Evolutionary conservation across 1,140 invertebrate species (phyloP).

Genomic region (Drosophila suzukii): DNA sequence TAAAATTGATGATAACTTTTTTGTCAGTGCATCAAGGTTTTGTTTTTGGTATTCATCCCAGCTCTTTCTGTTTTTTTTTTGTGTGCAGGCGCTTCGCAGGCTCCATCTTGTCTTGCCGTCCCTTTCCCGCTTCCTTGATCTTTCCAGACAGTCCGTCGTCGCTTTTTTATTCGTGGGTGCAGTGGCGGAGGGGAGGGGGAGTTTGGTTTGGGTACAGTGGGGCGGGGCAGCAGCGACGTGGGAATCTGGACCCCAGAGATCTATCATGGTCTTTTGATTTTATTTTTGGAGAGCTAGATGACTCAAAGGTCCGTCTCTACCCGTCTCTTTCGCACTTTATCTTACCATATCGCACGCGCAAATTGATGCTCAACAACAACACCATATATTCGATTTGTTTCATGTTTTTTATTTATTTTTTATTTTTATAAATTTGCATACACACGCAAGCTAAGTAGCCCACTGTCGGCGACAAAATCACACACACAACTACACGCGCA

Average conservation of each 20-base stretch:
- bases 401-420: conserved; percentile 39
- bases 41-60: not conserved
- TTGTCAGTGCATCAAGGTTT: not conserved
- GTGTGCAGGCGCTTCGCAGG: conserved; percentile 41
- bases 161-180: conserved; percentile 8
- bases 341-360: conserved; percentile 18
- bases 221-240: conserved; percentile 28
- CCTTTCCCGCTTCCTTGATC: conserved; percentile 26
- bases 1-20: not conserved
- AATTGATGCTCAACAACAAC: conserved; percentile 47
- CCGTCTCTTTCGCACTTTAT: conserved; percentile 1
- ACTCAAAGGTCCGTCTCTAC: conserved; percentile 56
- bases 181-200: not conserved
- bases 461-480: conserved; percentile 31
- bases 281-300: conserved; percentile 45
- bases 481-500: conserved; percentile 6
- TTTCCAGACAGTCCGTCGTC: conserved; percentile 42
- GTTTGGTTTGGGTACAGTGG: conserved; percentile 7
- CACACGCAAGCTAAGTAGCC: conserved; percentile 61
- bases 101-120: conserved; percentile 36
- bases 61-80: conserved; percentile 1
- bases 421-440: conserved; percentile 78
- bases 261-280: conserved; percentile 22
- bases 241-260: conserved; percentile 37
- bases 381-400: conserved; percentile 40